phyloP scores from a whole-genome alignment of 2,797 vertebrate species.

The Phylloscopus collybita region DNA sequence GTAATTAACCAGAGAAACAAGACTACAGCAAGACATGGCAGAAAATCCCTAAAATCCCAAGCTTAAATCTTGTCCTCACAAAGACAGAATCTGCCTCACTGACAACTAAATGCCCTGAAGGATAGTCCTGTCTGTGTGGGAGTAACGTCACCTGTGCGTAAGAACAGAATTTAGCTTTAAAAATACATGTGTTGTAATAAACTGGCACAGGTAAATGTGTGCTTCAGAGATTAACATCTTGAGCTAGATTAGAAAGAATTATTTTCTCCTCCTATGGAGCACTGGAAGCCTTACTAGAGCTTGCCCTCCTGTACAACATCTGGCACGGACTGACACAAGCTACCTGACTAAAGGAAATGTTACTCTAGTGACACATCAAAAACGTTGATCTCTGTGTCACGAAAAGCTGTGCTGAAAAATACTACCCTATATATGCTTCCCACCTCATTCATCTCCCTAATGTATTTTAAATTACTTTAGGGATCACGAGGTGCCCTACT shows the following conservation, averaged over 20 bases:
- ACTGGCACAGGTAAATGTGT: not conserved
- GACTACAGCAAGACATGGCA: not conserved
- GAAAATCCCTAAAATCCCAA: not conserved
- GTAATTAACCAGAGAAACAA: not conserved
- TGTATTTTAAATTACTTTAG: not conserved
- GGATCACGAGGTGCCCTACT: not conserved
- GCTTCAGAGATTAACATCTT: not conserved
- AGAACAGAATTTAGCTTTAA: not conserved
- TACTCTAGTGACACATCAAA: not conserved
- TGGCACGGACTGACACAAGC: not conserved
- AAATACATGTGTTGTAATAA: not conserved
- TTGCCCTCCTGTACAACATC: not conserved
- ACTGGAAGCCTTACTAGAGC: not conserved
- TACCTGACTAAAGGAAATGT: not conserved
- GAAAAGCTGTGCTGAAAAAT: not conserved
- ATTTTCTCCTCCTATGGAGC: not conserved
- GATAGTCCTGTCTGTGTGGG: no score
- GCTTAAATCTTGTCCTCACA: not conserved
- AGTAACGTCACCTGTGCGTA: accelerated
- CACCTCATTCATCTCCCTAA: not conserved
- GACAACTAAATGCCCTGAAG: not conserved
- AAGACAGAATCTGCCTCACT: not conserved
- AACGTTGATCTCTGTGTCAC: not conserved
- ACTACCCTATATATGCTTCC: not conserved
- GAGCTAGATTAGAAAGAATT: constrained; percentile 15